Percentiles rank a stretch among this genome's conserved stretches.
Conservation (phyloP, 2,888 invertebrate genomes). For the Drosophila percnosoma region DNA sequence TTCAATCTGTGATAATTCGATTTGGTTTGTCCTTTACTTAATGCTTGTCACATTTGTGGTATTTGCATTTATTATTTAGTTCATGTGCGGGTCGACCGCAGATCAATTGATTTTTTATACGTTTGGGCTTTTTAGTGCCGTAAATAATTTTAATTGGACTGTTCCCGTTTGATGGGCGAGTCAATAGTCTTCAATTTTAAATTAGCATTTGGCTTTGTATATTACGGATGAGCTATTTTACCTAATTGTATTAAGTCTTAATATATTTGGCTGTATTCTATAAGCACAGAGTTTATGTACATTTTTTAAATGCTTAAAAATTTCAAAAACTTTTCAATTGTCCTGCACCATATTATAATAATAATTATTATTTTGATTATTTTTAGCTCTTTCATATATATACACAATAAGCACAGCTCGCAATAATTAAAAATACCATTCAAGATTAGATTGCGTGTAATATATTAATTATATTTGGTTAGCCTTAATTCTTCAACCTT, state of each 20-base stretch:
- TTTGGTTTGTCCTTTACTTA: slow-evolving; percentile 49
- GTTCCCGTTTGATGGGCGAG: slow-evolving; percentile 18
- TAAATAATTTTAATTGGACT: slow-evolving; percentile 42
- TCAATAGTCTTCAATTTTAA: slow-evolving; percentile 29
- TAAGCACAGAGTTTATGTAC: background rate
- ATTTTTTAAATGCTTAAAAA: background rate
- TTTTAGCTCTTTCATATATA: background rate
- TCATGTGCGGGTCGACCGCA: slow-evolving; percentile 59
- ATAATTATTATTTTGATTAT: background rate
- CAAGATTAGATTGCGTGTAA: background rate
- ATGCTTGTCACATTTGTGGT: slow-evolving; percentile 43
- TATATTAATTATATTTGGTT: background rate
- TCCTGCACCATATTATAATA: background rate
- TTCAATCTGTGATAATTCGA: slow-evolving; percentile 56
- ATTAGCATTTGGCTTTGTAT: slow-evolving; percentile 26
- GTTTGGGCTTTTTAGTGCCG: slow-evolving; percentile 17
- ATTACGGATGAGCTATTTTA: slow-evolving; percentile 11
- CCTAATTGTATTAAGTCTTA: background rate
- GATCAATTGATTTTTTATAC: slow-evolving; percentile 72
- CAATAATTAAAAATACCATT: background rate
- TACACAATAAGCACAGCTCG: background rate
- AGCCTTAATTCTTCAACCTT: background rate
- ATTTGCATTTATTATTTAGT: slow-evolving; percentile 34
- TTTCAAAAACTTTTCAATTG: background rate
- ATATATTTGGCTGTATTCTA: background rate